Base-by-base conservation (phyloP, 2,113 vertebrate genomes). In the Ctenomys sociabilis region DNA sequence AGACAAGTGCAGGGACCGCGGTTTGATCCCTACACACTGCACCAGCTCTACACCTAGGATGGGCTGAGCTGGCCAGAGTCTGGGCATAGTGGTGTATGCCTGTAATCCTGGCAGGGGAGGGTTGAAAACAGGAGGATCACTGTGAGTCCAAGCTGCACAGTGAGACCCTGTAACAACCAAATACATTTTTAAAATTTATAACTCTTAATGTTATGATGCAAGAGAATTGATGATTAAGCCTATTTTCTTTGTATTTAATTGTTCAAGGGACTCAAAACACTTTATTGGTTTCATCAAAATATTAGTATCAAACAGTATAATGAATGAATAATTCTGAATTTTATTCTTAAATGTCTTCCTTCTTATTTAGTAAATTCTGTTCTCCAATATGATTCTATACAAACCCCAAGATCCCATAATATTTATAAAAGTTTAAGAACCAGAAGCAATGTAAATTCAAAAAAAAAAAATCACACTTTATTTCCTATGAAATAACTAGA, bases 281-380 rank as follows among this genome's bases (percentile, higher is more conserved):
- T 73, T 92, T 5, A 61, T 84, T 91, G 32, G 49, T 85, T 82
- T 77, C 22, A 64, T 80, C 35, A 93, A 78, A 88, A 94, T 91
- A 66, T 88, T 54, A 88, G 5, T 28, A 63, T 32, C 73, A 14
- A 73, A 19, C 72, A 91, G 64, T 63, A 78, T 82, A 83, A n/a
- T 37, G 75, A 84, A 85, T n/a, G 61, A 13, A 7, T 54, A 54
- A 21, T 9, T 93, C 77, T 86, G 30, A 68, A 83, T 89, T 84
- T 93, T n/a, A 40, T 88, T 57, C 14, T 72, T 78, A 93, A 83
- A 78, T 70, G 11, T 64, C 24, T 30, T 61, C 14, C 24, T 30
- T 61, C 11, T 57, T 84, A 6, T 85, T 90, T 26, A 83, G 40
- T 84, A 73, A 92, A 88, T 54, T 89, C 4, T 82, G 0, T 78